Evolutionary conservation across 2,113 vertebrate species (phyloP), one percentile per base, ranked within the genome.

Genomic region (Crotalus tigris): DNA sequence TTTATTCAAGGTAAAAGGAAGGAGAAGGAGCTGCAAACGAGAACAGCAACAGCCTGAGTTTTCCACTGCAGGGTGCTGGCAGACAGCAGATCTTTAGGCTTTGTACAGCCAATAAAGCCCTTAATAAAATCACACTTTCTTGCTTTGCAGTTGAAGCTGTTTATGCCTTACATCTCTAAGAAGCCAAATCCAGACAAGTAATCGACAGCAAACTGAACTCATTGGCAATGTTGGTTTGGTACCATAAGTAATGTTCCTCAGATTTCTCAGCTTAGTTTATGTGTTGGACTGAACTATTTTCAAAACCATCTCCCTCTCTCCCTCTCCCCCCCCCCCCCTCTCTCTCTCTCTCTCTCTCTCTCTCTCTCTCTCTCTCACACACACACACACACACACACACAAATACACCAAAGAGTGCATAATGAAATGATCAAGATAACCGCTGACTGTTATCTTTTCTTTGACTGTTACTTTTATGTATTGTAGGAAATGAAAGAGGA

Each of bases 11-110:
- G 92, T 86, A 94, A 81, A 95, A 12, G 87, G 75, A 81, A 57
- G 24, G 19, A 69, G 57, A 53, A 85, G 23, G 29, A 75, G n/a
- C 55, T 24, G 3, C 19, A 44, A 55, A 58, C 1, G 39, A 49
- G 94, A 94, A 51, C 87, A 93, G 87, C 17, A 81, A 81, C 69
- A 12, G 23, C 39, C 33, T 90, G 61, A 90, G 89, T 85, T 93
- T 95, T 69, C 94, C 93, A 94, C 69, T 92, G 94, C 90, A 94
- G 94, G 93, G 95, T 95, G 49, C 90, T 95, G 91, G 92, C 69
- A 95, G 92, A 61, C 39, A 93, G 89, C 11, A 93, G 88, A 26
- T 86, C 88, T 92, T 0, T 0, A 12, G 21, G 92, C n/a, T 92
- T 94, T 91, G 6, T 11, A 85, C 75, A 26, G 89, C 59, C 75